Base-by-base conservation (phyloP, 2,113 vertebrate genomes). In the Apteryx owenii region DNA sequence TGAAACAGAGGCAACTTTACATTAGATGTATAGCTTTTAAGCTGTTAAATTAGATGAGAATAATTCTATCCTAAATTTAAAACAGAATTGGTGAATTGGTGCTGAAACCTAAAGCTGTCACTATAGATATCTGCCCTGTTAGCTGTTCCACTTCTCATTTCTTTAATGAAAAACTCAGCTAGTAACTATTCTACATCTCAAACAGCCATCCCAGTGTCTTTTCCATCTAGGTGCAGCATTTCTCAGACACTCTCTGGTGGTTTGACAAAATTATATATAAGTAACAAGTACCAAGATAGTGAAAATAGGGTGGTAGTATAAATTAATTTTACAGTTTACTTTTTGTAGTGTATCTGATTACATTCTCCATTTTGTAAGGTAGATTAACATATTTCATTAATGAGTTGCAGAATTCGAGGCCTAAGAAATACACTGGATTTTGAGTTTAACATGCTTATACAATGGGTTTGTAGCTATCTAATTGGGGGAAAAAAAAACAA, bases 401-500 rank as follows among this genome's bases (percentile, higher is more conserved):
- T 10, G 23, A 86, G 21, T 16, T 82, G 46, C 66, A 77, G 36
- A 90, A 82, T 71, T 90, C 66, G 84, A 88, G 72, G 33, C 31
- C 82, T 92, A 76, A 93, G 82, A 89, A 92, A 71, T 86, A 77
- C 22, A 73, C 40, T 38, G 44, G 31, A 20, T 68, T 77, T 92
- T 87, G 64, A 73, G 36, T 84, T 19, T 84, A 85, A 78, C 46
- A 77, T 75, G 83, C 65, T 29, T 85, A 28, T 91, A 86, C 61
- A 97, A 88, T 64, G 86, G 80, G 93, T 97, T 93, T 88, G 62
- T 95, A 89, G 89, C 86, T 94, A 95, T 95, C 97, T 97, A 91
- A 95, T 85, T 85, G 76, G 46, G 94, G 95, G 95, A 95, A 94
- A 91, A 78, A 95, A 58, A 58, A 58, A 58, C 26, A 54, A 28